phyloP scores from a whole-genome alignment of 2,113 vertebrate species.

The Glaucomys volans region DNA sequence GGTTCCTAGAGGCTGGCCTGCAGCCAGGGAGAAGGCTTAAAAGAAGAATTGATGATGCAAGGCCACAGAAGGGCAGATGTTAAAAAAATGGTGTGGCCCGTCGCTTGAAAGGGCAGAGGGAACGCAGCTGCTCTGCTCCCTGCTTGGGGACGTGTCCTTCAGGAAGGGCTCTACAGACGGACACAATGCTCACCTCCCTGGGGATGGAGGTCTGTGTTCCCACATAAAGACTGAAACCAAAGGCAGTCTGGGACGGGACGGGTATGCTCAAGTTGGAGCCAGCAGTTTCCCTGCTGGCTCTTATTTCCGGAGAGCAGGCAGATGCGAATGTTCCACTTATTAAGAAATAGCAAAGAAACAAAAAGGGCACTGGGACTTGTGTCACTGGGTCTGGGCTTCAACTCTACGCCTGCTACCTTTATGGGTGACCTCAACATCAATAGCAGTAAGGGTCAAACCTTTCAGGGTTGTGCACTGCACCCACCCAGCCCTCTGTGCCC shows the following conservation, averaged over 20 bases:
- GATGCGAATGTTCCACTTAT: not conserved
- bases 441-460: not conserved
- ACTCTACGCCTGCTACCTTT: not conserved
- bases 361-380: not conserved
- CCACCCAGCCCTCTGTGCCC: not conserved
- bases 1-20: not conserved
- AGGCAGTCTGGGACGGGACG: not conserved
- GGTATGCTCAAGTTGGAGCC: too few relatives aligned
- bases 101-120: not conserved
- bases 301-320: not conserved
- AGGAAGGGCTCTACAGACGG: not conserved
- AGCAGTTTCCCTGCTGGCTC: not conserved
- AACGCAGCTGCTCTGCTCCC: not conserved
- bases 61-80: not conserved
- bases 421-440: too few relatives aligned
- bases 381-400: not conserved
- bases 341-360: not conserved
- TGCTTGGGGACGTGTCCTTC: not conserved
- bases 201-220: not conserved
- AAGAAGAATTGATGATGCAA: not conserved
- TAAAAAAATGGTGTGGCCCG: not conserved
- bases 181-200: not conserved
- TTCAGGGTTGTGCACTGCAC: rapidly evolving
- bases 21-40: not conserved
- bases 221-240: not conserved